A percentile compares a stretch with the other conserved stretches of the same genome.
These are phyloP conservation scores for Noctilio leporinus DNA, from an alignment of 2,113 vertebrate genomes.

Conservation along the genomic window DNA sequence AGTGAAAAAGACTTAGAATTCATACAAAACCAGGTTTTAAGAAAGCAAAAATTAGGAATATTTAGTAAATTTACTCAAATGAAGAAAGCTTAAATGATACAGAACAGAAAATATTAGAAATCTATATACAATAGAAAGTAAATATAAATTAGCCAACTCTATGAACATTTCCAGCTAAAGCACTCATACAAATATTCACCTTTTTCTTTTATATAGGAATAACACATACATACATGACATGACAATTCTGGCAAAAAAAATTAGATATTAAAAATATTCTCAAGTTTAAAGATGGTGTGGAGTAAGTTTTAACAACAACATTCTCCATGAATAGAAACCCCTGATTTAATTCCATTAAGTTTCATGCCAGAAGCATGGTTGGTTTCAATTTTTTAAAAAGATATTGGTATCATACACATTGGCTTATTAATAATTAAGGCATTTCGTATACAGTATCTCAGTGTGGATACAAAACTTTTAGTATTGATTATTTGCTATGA, in stretches of 20 bases:
- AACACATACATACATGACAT: constrained; percentile 45
- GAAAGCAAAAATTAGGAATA: constrained; percentile 77
- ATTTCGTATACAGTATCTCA: constrained; percentile 78
- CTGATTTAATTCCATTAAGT: constrained; percentile 72
- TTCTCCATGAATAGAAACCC: constrained; percentile 75
- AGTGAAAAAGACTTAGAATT: constrained; percentile 63
- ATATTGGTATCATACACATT: constrained; percentile 72
- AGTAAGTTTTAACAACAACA: constrained; percentile 69
- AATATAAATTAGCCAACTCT: constrained; percentile 77
- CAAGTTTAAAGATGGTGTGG: constrained; percentile 65
- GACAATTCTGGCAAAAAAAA: constrained; percentile 66
- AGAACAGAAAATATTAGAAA: constrained; percentile 79
- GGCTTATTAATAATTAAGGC: constrained; percentile 83
- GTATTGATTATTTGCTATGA: constrained; percentile 76
- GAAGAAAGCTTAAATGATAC: constrained; percentile 74
- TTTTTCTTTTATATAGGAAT: constrained; percentile 63
- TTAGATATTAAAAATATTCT: constrained; percentile 57
- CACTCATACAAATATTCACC: constrained; percentile 73
- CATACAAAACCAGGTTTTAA: constrained; percentile 66
- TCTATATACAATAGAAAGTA: constrained; percentile 78
- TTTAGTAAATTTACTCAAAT: constrained; percentile 81
- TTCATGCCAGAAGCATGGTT: constrained; percentile 69
- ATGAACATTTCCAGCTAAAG: constrained; percentile 72
- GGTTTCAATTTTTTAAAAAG: constrained; percentile 56
- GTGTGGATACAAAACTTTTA: constrained; percentile 78